Evolutionary conservation across 1,140 invertebrate genomes (phyloP), one percentile per base, ranked within the genome.

Genomic region (Lordiphosa clarofinis): DNA sequence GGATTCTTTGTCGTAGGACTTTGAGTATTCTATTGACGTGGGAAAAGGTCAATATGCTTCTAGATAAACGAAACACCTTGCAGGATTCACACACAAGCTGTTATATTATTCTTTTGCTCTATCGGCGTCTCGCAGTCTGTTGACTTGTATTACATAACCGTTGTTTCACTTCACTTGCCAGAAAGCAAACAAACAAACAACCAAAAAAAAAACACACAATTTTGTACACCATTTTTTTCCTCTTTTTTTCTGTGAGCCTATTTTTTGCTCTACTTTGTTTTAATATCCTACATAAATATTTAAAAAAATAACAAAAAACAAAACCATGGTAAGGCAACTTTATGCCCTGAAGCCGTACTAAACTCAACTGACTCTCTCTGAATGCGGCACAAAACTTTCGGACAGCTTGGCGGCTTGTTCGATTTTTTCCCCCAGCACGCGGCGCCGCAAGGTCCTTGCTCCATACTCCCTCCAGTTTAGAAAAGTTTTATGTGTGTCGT

Each of bases 381-480:
- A 66, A 57, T 70, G 61, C 60, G 48, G 56, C 56, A 62, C 43
- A 59, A 12, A 66, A 73, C 39, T 73, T 62, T 63, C 44, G 61
- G 50, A 59, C 58, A 61, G 62, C 60, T 59, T 66, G 72, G 67
- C 47, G 55, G 69, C 72, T 57, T 75, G 76, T 81, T 81, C 75
- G 75, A 81, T 81, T 81, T 81, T 81, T 28, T 28, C 24, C 72
- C 65, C 67, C 47, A 68, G 58, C 67, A 58, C 39, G 48, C 61
- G 62, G 66, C 72, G 66, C 44, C 76, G 52, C 62, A 62, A 72
- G 54, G 50, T 58, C 40, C 54, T 60, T 42, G 13, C 31, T 28
- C 9, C 31, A 37, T 35, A 48, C 35, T 62, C 49, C 49, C 28
- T 8, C 13, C 24, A 35, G 12, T 36, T 5, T 4, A 0, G 5